A percentile compares a stretch with the other conserved stretches of the same genome.
phyloP scores from a whole-genome alignment of 2,888 invertebrate species.

The Drosophila testacea region DNA sequence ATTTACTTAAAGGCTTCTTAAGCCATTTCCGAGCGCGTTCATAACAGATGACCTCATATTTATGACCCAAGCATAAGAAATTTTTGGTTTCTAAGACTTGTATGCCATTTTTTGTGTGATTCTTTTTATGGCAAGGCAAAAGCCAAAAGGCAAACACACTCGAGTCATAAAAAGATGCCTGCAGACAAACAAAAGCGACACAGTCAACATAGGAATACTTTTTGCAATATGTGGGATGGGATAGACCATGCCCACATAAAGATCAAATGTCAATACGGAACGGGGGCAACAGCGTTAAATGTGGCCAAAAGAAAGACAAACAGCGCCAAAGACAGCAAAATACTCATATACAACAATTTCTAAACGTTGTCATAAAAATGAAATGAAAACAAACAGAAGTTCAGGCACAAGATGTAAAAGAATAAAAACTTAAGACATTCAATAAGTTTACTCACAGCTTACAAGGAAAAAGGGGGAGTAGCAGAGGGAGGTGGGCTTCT shows the following conservation, averaged over 20 bases:
- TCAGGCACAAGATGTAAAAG: slow-evolving; percentile 15
- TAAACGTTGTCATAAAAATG: slow-evolving; percentile 84
- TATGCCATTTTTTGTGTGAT: slow-evolving; percentile 45
- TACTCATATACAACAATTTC: slow-evolving; percentile 67
- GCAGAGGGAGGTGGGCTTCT: slow-evolving; percentile 14
- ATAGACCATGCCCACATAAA: slow-evolving; percentile 74
- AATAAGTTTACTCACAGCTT: slow-evolving; percentile 77
- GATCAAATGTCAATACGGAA: slow-evolving; percentile 83
- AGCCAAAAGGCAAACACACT: slow-evolving; percentile 85
- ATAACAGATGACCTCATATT: slow-evolving; percentile 85
- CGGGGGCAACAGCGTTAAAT: slow-evolving; percentile 50
- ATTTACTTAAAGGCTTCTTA: slow-evolving; percentile 78
- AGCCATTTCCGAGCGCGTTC: slow-evolving; percentile 64
- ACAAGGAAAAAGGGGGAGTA: background rate
- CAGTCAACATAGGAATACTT: slow-evolving; percentile 54
- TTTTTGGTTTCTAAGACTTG: slow-evolving; percentile 79
- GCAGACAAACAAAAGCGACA: slow-evolving; percentile 82
- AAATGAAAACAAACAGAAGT: slow-evolving; percentile 77
- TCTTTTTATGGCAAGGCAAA: slow-evolving; percentile 83
- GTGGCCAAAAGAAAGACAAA: slow-evolving; percentile 74
- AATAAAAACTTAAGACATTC: slow-evolving; percentile 82
- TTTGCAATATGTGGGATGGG: background rate
- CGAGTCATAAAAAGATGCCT: slow-evolving; percentile 85
- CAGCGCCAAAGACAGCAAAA: slow-evolving; percentile 65
- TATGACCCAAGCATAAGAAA: slow-evolving; percentile 53